Evolutionary conservation across 2,888 invertebrate species (phyloP), one percentile per base, ranked within the genome.

Genomic region (Cryptus armator): DNA sequence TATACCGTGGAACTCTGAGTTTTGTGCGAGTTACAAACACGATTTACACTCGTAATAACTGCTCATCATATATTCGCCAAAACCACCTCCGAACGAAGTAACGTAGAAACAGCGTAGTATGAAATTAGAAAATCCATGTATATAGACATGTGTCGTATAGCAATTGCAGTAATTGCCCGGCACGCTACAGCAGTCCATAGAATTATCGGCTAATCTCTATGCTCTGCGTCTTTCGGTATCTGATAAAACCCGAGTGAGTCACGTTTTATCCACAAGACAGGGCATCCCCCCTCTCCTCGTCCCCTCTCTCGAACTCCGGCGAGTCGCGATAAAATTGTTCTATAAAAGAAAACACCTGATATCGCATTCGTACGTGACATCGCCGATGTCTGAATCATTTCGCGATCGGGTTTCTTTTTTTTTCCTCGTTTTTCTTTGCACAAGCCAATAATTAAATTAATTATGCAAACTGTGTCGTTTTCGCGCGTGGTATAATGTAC

Each of bases 141-240:
- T 29, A 14, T 3, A 12, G 29, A 62, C 48, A 14, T 7, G 14
- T 62, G 62, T n/a, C 9, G 12, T 29, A 62, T n/a, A 48, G 12
- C 62, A 62, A 62, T 62, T 32, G n/a, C 32, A 14, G 29, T 62
- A 62, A 62, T 62, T 62, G 32, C 29, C 62, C 62, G 32, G 62
- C 29, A 62, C 62, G 32, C 62, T 14, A 62, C 32, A 7, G 14
- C 19, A 71, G 76, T 70, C 51, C 81, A 53, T 9, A 12, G 64
- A 82, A 82, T 76, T 76, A 82, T 76, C 76, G 53, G 51, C 43
- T 46, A 82, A 82, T 82, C 76, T 53, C 44, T 37, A 70, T 59
- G 68, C 46, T 64, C 64, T 64, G 59, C 9, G 56, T 43, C 5
- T 43, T 53, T 71, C 6, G 51, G 44, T 76, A 43, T 43, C 62